Percentiles rank a stretch among this genome's conserved stretches.
These are phyloP conservation scores for Heliconius charithonia DNA, from an alignment of 2,888 invertebrate genomes.

Conservation along the genomic window DNA sequence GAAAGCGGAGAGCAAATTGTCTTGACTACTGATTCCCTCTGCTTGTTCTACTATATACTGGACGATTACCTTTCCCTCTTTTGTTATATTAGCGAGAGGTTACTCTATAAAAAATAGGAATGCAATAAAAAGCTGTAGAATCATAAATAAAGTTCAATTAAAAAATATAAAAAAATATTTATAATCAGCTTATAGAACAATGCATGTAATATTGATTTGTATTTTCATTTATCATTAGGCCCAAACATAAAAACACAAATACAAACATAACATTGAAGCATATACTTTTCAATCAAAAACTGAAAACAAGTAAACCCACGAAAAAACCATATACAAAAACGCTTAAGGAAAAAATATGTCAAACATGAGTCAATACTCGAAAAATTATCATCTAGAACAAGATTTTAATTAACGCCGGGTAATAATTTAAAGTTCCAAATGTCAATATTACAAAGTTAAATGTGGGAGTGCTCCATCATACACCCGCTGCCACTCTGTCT, in stretches of 20 bases:
- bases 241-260: too few species aligned
- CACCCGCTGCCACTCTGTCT: constrained; percentile 76
- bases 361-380: constrained; percentile 19
- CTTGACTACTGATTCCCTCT: too few species aligned
- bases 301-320: not conserved
- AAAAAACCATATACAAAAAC: not conserved
- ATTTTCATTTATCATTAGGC: not conserved
- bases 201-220: not conserved
- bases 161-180: not conserved
- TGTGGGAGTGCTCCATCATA: constrained; percentile 49
- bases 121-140: not conserved
- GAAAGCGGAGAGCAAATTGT: too few species aligned
- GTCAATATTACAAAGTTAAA: constrained; percentile 32
- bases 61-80: too few species aligned
- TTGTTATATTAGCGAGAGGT: not conserved
- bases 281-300: not conserved
- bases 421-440: constrained; percentile 35
- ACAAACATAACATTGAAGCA: not conserved
- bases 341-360: constrained; percentile 16
- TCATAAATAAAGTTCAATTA: not conserved
- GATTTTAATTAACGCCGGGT: constrained; percentile 36
- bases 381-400: constrained; percentile 32
- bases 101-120: not conserved
- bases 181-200: not conserved
- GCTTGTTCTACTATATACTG: too few species aligned